phyloP scores from a whole-genome alignment of 2,797 vertebrate genomes.

The Fundulus diaphanus region DNA sequence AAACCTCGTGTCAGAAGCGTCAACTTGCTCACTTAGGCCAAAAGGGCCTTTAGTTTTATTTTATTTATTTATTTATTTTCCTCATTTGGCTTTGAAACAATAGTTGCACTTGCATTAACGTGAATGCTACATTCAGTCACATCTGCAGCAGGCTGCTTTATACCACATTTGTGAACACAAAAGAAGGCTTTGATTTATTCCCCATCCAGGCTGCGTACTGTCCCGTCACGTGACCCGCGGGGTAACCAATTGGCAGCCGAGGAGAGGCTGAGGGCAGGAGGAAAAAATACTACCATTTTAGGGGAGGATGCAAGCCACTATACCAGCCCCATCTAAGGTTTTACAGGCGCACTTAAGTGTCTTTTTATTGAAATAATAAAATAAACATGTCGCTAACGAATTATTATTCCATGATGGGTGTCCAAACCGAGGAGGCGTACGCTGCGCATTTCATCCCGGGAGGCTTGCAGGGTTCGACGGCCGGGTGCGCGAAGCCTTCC shows the following conservation, averaged over 20 bases:
- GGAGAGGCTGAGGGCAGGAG: constrained; percentile 82
- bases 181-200: constrained; percentile 90
- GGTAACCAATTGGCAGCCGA: constrained; percentile 87
- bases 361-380: constrained; percentile 87
- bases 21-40: not conserved
- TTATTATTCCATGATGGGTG: constrained; percentile 96
- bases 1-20: not conserved
- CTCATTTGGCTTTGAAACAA: not conserved
- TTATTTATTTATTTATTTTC: not conserved
- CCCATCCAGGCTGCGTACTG: constrained; percentile 88
- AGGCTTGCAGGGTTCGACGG: constrained; percentile 79
- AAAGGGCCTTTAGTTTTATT: not conserved
- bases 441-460: constrained; percentile 87
- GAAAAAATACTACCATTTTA: constrained; percentile 89
- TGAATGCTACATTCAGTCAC: constrained; percentile 18
- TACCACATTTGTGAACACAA: constrained; percentile 64
- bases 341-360: constrained; percentile 87
- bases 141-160: constrained; percentile 34
- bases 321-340: constrained; percentile 75
- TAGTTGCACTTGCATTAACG: not conserved
- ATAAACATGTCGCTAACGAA: constrained; percentile 94
- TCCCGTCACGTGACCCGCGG: constrained; percentile 87
- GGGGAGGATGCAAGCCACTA: constrained; percentile 84
- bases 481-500: constrained; percentile 66
- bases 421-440: constrained; percentile 90